These are phyloP conservation scores for Coptotermes formosanus DNA, from an alignment of 1,140 invertebrate genomes.

Conservation along the genomic window DNA sequence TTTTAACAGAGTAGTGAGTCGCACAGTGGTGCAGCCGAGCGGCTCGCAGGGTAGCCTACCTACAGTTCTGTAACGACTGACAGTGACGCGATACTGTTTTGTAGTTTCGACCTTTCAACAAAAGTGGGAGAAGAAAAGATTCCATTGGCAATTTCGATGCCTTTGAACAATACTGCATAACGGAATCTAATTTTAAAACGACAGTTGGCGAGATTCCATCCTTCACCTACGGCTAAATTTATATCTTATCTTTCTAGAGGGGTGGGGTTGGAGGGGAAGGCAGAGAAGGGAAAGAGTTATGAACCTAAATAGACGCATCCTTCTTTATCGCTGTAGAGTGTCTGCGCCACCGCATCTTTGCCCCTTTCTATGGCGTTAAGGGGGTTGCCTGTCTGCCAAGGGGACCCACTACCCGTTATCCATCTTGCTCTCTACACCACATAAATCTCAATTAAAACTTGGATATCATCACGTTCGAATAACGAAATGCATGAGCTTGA, in stretches of 20 bases:
- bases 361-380: not conserved
- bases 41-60: no score
- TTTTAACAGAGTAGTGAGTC: no score
- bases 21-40: no score
- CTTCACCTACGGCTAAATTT: constrained; percentile 16
- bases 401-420: not conserved
- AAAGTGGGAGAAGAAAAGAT: not conserved
- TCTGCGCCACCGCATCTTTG: not conserved
- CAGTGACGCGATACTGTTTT: not conserved
- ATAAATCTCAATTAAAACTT: constrained; percentile 13
- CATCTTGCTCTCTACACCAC: not conserved
- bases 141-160: not conserved
- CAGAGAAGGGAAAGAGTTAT: not conserved
- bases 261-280: not conserved
- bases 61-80: not conserved
- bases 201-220: constrained; percentile 14
- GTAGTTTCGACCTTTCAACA: not conserved
- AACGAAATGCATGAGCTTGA: not conserved
- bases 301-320: constrained; percentile 14
- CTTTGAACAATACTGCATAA: constrained; percentile 10
- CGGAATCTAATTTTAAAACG: not conserved
- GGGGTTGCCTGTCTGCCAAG: not conserved
- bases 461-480: not conserved
- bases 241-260: not conserved
- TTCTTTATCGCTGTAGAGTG: not conserved